Evolutionary conservation across 2,888 invertebrate species (phyloP).

Genomic region (Pyralis farinalis): DNA sequence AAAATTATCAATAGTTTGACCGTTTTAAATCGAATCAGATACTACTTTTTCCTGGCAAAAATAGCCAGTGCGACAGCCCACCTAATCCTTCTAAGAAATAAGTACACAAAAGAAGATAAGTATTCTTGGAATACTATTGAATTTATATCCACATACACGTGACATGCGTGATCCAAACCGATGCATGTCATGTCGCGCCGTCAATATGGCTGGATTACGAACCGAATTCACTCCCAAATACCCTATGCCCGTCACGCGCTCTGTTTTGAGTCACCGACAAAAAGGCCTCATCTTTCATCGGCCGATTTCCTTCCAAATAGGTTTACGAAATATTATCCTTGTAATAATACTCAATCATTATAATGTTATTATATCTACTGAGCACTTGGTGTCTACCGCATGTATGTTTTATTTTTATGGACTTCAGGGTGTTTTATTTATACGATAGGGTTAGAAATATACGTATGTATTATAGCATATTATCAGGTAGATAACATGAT

Average conservation of each 20-base stretch:
- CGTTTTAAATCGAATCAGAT: no score
- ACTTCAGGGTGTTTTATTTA: no score
- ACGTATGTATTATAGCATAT: no score
- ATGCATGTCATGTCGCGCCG: slow-evolving; percentile 34
- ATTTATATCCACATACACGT: neutral
- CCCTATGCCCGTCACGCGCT: slow-evolving; percentile 53
- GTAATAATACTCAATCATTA: slow-evolving; percentile 51
- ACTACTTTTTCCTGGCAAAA: no score
- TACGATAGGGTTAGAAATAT: no score
- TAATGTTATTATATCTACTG: slow-evolving; percentile 15
- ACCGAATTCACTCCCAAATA: slow-evolving; percentile 33
- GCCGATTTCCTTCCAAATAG: slow-evolving; percentile 50
- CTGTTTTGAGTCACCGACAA: slow-evolving; percentile 48
- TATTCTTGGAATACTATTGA: neutral
- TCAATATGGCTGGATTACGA: slow-evolving; percentile 40
- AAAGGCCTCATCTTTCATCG: slow-evolving; percentile 54
- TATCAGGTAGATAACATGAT: no score
- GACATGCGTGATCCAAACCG: slow-evolving; percentile 6
- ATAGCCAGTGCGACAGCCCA: no score
- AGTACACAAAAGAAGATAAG: neutral
- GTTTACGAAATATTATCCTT: slow-evolving; percentile 45
- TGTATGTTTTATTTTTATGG: no score
- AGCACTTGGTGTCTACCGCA: neutral
- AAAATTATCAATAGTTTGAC: no score
- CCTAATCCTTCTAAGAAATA: no score